Percentiles rank a stretch among this genome's conserved stretches.
Conservation (phyloP, 2,113 vertebrate genomes). For the Silurus meridionalis region DNA sequence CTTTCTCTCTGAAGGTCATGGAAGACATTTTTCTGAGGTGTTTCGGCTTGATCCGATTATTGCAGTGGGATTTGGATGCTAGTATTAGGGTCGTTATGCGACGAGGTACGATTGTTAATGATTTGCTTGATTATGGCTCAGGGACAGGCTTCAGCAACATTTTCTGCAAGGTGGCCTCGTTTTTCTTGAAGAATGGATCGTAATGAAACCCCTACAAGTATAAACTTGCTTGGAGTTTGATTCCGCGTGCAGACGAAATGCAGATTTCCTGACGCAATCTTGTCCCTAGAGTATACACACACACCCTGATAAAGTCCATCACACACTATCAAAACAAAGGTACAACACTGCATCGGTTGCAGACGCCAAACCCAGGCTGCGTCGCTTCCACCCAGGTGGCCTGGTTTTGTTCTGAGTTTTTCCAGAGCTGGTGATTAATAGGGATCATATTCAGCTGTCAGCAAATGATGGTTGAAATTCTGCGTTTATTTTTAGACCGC, state of each 20-base stretch:
- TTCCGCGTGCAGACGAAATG: too few relatives aligned
- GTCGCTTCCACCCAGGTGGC: slow-evolving; percentile 30
- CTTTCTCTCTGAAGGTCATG: slow-evolving; percentile 56
- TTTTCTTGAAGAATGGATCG: background rate
- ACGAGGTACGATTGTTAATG: slow-evolving; percentile 4
- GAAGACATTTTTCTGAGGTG: slow-evolving; percentile 70
- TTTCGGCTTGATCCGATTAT: slow-evolving; percentile 72
- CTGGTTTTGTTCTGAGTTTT: slow-evolving; percentile 45
- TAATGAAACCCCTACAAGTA: background rate
- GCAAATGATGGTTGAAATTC: slow-evolving; percentile 51
- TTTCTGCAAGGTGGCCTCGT: background rate
- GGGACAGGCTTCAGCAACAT: background rate
- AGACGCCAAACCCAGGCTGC: background rate
- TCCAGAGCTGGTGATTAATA: slow-evolving; percentile 50
- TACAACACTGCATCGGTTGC: background rate
- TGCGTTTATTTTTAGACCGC: slow-evolving; percentile 52
- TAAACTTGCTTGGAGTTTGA: background rate
- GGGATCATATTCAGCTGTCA: slow-evolving; percentile 55
- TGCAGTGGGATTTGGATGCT: slow-evolving; percentile 65
- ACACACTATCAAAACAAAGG: too few relatives aligned
- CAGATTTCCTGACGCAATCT: background rate
- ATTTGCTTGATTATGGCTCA: slow-evolving; percentile 6
- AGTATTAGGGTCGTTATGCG: slow-evolving; percentile 54
- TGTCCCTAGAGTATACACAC: background rate
- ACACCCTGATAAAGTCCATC: background rate